Evolutionary conservation across 2,113 vertebrate genomes (phyloP).

Genomic region (Hipposideros armiger): DNA sequence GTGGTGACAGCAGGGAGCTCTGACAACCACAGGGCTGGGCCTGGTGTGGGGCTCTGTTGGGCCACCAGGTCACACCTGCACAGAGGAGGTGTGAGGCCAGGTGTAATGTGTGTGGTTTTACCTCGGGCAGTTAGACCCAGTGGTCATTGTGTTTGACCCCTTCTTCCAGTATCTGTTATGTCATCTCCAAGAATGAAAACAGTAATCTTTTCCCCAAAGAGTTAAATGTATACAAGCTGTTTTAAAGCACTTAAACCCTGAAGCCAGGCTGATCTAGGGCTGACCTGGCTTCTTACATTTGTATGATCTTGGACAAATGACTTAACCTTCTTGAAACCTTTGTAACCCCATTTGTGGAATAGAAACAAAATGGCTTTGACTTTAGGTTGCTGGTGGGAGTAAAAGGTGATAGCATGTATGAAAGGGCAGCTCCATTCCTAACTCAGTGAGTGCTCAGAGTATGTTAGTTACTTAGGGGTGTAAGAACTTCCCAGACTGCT

Average conservation of each 20-base stretch:
- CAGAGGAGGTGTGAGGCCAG: fast-evolving
- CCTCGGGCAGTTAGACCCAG: too few relatives aligned
- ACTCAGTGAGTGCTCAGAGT: fast-evolving
- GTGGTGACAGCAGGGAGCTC: neutral
- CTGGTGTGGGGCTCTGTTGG: neutral
- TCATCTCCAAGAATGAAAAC: neutral
- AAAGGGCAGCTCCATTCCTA: fast-evolving
- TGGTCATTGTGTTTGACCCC: neutral
- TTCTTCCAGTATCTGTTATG: neutral
- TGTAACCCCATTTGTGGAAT: fast-evolving
- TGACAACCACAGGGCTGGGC: too few relatives aligned
- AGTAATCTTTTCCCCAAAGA: neutral
- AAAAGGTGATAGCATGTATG: too few relatives aligned
- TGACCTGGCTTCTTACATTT: neutral
- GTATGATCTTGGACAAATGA: neutral
- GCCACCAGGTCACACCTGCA: fast-evolving
- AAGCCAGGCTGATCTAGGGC: neutral
- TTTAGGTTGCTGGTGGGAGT: neutral
- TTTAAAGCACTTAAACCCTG: neutral
- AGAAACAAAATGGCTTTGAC: neutral
- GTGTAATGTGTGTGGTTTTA: too few relatives aligned
- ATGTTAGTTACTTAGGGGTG: too few relatives aligned
- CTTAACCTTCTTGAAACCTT: neutral
- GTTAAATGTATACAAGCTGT: neutral
- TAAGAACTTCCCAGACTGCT: neutral